Conservation (phyloP, 53 echinoderm and acorn worm species). For the Crossaster papposus region DNA sequence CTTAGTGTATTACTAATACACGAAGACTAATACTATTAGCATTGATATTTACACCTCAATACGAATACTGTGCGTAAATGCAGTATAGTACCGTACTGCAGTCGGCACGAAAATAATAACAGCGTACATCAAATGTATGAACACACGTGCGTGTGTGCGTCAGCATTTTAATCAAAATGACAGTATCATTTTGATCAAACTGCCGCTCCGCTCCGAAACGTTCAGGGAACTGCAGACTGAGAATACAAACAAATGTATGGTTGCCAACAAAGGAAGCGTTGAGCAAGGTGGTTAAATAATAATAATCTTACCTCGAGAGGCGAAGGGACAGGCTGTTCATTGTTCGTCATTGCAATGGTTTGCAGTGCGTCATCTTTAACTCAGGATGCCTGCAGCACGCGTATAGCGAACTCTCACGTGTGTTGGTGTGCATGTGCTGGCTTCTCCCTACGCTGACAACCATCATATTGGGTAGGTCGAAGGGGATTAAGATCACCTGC, state of each 20-base stretch:
- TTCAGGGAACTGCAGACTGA: constrained; percentile 14
- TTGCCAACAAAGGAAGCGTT: not conserved
- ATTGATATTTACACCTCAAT: not conserved
- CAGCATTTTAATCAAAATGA: constrained; percentile 35
- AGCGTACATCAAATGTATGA: not conserved
- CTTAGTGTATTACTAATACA: too few species aligned
- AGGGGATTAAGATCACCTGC: constrained; percentile 31
- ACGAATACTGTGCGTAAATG: not conserved
- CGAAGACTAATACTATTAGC: too few species aligned
- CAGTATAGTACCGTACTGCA: not conserved
- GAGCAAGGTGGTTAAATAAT: not conserved
- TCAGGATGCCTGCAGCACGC: not conserved
- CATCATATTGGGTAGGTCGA: not conserved
- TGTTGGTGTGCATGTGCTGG: not conserved
- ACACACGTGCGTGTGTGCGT: constrained; percentile 34
- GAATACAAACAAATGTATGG: constrained; percentile 10
- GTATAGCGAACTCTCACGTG: not conserved
- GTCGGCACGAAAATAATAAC: not conserved
- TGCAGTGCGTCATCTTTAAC: not conserved
- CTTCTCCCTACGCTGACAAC: not conserved
- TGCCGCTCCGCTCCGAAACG: constrained; percentile 32
- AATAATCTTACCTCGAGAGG: constrained; percentile 38
- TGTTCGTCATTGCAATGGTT: constrained; percentile 44
- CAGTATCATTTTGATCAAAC: constrained; percentile 54
- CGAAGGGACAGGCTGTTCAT: constrained; percentile 24